These are phyloP conservation scores for Aporrectodea caliginosa DNA, from an alignment of 1,140 invertebrate genomes.

Conservation along the genomic window DNA sequence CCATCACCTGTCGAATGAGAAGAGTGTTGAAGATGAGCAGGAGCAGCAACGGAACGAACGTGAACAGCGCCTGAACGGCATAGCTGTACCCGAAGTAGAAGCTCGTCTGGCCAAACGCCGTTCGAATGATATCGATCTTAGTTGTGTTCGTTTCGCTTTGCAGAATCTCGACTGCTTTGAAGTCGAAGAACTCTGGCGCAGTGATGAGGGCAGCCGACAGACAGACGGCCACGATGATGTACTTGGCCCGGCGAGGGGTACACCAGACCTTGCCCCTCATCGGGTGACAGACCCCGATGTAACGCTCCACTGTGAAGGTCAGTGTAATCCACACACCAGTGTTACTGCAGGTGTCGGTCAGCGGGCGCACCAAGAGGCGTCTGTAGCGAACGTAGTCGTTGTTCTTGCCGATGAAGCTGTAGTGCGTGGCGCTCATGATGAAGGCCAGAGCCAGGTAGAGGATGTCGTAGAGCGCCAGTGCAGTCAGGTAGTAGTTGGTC, in stretches of 20 bases:
- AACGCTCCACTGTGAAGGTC: no score
- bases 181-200: slow-evolving; percentile 66
- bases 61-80: slow-evolving; percentile 61
- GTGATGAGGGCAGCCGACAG: slow-evolving; percentile 63
- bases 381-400: neutral
- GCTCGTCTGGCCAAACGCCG: slow-evolving; percentile 52
- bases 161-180: slow-evolving; percentile 12
- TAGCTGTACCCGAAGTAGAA: slow-evolving; percentile 64
- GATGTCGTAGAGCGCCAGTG: slow-evolving; percentile 68
- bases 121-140: no score
- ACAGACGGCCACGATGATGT: slow-evolving; percentile 62
- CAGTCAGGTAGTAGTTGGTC: no score
- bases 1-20: slow-evolving; percentile 22
- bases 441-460: slow-evolving; percentile 67
- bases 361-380: slow-evolving; percentile 59
- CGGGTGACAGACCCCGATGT: no score
- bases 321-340: slow-evolving; percentile 72
- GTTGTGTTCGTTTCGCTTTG: no score
- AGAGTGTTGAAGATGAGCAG: slow-evolving; percentile 65
- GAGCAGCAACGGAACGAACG: slow-evolving; percentile 65
- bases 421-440: slow-evolving; percentile 63
- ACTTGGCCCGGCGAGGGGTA: slow-evolving; percentile 59
- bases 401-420: slow-evolving; percentile 38
- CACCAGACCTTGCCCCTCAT: no score
- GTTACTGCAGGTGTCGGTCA: slow-evolving; percentile 65